Conservation (phyloP, 37 sponge, comb jelly and placozoan species). For the Haliclona indistincta region DNA sequence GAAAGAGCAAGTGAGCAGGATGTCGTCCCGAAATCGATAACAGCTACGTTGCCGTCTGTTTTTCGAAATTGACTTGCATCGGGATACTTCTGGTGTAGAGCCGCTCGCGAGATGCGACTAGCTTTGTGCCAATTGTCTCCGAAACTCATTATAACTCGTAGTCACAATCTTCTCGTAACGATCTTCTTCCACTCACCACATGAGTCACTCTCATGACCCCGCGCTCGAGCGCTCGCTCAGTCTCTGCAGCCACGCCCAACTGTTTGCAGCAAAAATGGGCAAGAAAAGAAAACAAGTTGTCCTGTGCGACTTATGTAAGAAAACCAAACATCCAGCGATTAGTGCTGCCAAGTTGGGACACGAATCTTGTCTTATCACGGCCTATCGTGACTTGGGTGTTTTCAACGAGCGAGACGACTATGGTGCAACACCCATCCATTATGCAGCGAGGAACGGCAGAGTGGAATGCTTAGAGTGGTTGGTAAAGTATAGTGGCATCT, state of each 20-base stretch:
- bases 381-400: slow-evolving; percentile 71
- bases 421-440: slow-evolving; percentile 94
- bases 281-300: slow-evolving; percentile 48
- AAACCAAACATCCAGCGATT: slow-evolving; percentile 58
- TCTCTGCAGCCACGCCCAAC: slow-evolving; percentile 9
- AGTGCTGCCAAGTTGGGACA: slow-evolving; percentile 83
- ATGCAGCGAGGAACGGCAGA: slow-evolving; percentile 84
- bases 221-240: not conserved
- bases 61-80: not conserved
- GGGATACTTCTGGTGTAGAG: not conserved
- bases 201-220: too few species aligned
- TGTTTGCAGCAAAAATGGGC: not conserved
- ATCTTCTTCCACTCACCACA: too few species aligned
- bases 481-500: slow-evolving; percentile 73
- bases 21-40: not conserved
- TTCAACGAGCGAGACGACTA: slow-evolving; percentile 89
- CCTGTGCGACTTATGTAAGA: slow-evolving; percentile 59
- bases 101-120: not conserved
- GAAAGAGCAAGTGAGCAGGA: not conserved
- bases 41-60: not conserved
- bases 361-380: slow-evolving; percentile 69
- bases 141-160: too few species aligned
- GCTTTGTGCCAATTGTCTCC: too few species aligned
- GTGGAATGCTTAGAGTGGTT: slow-evolving; percentile 87
- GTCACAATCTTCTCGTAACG: too few species aligned